Percentiles rank a stretch among this genome's conserved stretches.
Conservation (phyloP, 2,113 vertebrate species). For the Gracilinanus agilis region DNA sequence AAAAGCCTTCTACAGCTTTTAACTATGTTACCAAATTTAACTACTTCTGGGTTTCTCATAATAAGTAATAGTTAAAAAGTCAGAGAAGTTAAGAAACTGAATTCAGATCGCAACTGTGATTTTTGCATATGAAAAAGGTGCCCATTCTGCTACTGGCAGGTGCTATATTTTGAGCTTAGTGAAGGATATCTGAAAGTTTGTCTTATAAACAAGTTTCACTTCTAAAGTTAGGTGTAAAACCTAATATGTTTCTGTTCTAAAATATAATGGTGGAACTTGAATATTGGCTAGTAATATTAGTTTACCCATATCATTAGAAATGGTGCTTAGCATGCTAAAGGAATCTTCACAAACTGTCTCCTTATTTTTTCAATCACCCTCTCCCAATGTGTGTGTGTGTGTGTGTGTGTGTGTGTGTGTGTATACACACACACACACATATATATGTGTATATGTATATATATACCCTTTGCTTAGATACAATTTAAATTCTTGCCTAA, state of each 20-base stretch:
- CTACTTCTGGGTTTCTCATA: background rate
- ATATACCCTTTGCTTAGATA: background rate
- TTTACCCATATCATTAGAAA: constrained; percentile 26
- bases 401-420: too few relatives aligned
- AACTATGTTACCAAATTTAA: background rate
- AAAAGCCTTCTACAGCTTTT: background rate
- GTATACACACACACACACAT: too few relatives aligned
- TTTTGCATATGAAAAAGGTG: background rate
- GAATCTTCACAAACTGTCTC: background rate
- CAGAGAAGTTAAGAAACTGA: background rate
- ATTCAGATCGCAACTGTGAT: constrained; percentile 4
- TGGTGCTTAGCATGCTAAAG: background rate
- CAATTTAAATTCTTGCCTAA: background rate
- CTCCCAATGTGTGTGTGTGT: too few relatives aligned
- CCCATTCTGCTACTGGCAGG: background rate
- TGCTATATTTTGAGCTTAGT: background rate
- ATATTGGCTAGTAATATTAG: background rate
- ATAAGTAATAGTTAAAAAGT: background rate
- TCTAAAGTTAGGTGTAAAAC: background rate
- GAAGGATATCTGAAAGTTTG: background rate
- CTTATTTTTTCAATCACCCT: background rate
- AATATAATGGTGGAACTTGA: constrained; percentile 1
- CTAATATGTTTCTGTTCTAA: background rate
- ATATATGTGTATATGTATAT: too few relatives aligned
- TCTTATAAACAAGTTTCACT: constrained; percentile 1